Conservation (phyloP, 2,113 vertebrate genomes). For the Petaurus breviceps region DNA sequence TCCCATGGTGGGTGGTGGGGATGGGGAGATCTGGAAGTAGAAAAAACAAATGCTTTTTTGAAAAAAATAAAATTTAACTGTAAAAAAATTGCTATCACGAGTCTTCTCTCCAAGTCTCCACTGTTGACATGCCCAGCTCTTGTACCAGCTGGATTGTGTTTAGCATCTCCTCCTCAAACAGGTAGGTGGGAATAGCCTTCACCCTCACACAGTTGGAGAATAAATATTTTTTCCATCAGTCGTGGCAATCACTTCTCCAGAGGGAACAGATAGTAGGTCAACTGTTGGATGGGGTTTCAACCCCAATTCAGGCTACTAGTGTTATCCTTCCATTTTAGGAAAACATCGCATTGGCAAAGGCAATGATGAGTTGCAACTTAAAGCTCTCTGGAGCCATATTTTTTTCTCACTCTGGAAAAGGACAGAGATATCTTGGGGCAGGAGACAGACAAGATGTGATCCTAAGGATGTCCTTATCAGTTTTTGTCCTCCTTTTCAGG, state of each 20-base stretch:
- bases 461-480: not conserved
- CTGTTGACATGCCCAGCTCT: conserved; percentile 89
- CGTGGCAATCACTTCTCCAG: not conserved
- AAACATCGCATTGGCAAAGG: not conserved
- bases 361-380: not conserved
- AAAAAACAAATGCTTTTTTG: not conserved
- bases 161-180: conserved; percentile 92
- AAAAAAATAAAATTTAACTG: not conserved
- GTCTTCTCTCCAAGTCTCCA: not conserved
- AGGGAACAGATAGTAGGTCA: not conserved
- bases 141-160: conserved; percentile 91
- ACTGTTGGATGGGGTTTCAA: not conserved
- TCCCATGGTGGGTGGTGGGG: not conserved
- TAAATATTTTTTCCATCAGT: conserved; percentile 4
- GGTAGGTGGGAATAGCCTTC: conserved; percentile 85
- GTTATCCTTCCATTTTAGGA: not conserved
- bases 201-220: not conserved
- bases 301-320: not conserved
- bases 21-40: not conserved
- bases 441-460: not conserved
- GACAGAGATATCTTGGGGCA: not conserved
- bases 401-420: not conserved
- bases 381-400: not conserved
- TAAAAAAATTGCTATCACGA: not conserved
- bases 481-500: not conserved